Base-by-base conservation (phyloP, 1,140 invertebrate genomes). In the Bombyx mori region DNA sequence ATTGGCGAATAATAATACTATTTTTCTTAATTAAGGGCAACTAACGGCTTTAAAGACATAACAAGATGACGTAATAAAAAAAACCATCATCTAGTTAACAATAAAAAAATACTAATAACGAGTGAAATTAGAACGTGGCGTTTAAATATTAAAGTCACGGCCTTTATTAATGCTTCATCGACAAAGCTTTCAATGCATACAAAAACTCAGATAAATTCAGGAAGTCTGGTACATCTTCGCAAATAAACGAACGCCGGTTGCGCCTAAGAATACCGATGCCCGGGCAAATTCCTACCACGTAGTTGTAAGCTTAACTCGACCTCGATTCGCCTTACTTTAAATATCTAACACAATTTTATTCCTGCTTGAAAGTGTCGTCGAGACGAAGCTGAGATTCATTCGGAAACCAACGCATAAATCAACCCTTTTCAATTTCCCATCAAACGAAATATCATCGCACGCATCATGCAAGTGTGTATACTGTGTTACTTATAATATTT, bases 281-380 rank as follows among this genome's bases (percentile, higher is more conserved):
- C 22, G 43, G 46, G 44, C 12, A 58, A 49, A 62, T 65, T 65
- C 63, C 12, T 44, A 45, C 46, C 60, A 61, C 60, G 63, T 59
- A 44, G 57, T 60, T 18, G 58, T 53, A 60, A 56, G 57, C 55
- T 57, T 50, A 35, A 58, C 59, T 61, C 56, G 63, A 58, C 63
- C 63, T 61, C 56, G 56, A 61, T 65, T 61, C 56, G 54, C 57
- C 60, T 65, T 60, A 53, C 58, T 60, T 63, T 63, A 54, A 63
- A 58, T 52, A 57, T 57, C 54, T 60, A 50, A 63, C 45, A 46
- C 52, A 42, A 60, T 60, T 63, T 63, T 60, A 49, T 49, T 63
- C 57, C 48, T 46, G 46, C 43, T 52, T 50, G 54, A 63, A 56
- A 8, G 53, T 63, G 59, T 57, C 61, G 52, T 51, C 61, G 42